Percentiles rank a stretch among this genome's conserved stretches.
These are phyloP conservation scores for Ciona savignyi DNA, from an alignment of 23 tunicate species.

Conservation along the genomic window DNA sequence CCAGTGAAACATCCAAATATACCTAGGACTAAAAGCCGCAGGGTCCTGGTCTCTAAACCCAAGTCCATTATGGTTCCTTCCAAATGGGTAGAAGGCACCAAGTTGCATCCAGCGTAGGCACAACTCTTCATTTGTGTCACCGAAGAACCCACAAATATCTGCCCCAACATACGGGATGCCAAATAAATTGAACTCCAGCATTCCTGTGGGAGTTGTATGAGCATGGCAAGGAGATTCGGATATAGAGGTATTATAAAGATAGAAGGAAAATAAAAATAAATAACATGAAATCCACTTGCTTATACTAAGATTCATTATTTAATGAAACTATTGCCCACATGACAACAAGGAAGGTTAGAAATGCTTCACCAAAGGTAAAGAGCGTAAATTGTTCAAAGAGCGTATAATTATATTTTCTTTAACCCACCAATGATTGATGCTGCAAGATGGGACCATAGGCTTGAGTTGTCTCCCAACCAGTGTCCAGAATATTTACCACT, in stretches of 20 bases:
- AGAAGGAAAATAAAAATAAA: too few relatives aligned
- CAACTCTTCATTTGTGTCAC: conserved; percentile 68
- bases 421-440: conserved; percentile 84
- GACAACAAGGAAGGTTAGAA: too few relatives aligned
- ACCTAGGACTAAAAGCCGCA: conserved; percentile 81
- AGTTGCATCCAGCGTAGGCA: conserved; percentile 97
- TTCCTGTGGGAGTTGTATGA: conserved; percentile 40
- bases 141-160: conserved; percentile 97
- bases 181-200: conserved; percentile 87
- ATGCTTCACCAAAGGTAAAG: too few relatives aligned
- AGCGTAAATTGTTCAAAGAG: too few relatives aligned
- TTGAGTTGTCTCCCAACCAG: conserved; percentile 98
- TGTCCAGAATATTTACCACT: conserved; percentile 92
- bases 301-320: too few relatives aligned
- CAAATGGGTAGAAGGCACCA: conserved; percentile 94
- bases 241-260: too few relatives aligned
- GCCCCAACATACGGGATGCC: conserved; percentile 96
- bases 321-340: too few relatives aligned
- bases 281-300: too few relatives aligned
- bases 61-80: conserved; percentile 89
- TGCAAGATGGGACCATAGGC: conserved; percentile 71
- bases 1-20: too few relatives aligned
- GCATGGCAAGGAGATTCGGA: too few relatives aligned
- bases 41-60: conserved; percentile 85
- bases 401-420: too few relatives aligned